Conservation (phyloP, 2,113 vertebrate species). For the Psammodynastes pulverulentus region DNA sequence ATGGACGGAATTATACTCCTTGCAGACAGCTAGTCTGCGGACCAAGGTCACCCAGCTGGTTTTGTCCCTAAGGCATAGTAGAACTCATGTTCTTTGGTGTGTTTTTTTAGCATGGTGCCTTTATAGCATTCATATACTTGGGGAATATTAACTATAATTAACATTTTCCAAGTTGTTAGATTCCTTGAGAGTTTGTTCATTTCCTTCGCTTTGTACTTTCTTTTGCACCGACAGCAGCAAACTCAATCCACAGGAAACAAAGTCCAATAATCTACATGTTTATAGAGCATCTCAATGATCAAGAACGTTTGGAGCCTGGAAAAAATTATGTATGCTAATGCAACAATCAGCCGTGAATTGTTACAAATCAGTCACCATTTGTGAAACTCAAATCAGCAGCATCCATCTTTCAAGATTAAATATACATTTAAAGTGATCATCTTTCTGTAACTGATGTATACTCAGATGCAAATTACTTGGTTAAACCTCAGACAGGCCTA, state of each 20-base stretch:
- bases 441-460: conserved; percentile 18
- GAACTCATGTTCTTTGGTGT: background rate
- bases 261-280: background rate
- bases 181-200: conserved; percentile 17
- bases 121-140: background rate
- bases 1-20: no score
- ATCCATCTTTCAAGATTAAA: conserved; percentile 36
- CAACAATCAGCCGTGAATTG: conserved; percentile 28
- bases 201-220: conserved; percentile 15
- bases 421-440: conserved; percentile 20
- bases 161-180: conserved; percentile 21
- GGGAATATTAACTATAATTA: background rate
- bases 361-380: conserved; percentile 33
- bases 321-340: conserved; percentile 40
- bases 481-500: conserved; percentile 19
- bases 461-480: conserved; percentile 31
- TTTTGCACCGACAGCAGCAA: conserved; percentile 8
- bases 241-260: conserved; percentile 11
- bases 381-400: conserved; percentile 32
- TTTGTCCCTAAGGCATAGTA: background rate
- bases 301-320: conserved; percentile 40
- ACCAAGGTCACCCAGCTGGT: background rate
- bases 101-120: background rate
- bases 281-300: background rate
- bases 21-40: background rate